Evolutionary conservation across 1,140 invertebrate species (phyloP), one percentile per base, ranked within the genome.

Genomic region (Neodiprion fabricii): DNA sequence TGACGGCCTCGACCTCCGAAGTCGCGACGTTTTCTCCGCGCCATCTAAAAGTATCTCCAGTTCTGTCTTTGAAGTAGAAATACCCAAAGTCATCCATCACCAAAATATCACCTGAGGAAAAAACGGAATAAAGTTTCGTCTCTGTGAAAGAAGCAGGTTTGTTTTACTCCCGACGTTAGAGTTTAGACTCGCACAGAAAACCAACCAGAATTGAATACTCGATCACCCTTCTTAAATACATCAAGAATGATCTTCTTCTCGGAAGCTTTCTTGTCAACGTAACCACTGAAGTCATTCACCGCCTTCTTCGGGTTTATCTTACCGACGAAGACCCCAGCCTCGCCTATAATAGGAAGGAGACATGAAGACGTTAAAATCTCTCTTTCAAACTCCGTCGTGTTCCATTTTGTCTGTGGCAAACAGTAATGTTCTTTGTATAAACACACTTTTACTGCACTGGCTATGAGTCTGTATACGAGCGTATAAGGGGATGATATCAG

Each of bases 1-100:
- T 93, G 1, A 97, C 92, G 47, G 93, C 95, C 89, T 99, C 98
- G 1, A 99, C 96, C 90, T 99, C 98, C n/a, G 94, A 92, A 8
- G 98, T 99, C 0, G 97, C 96, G 0, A 99, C 97, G 85, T 99
- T 99, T 88, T 99, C 98, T 48, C 98, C 97, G 75, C 95, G 92
- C 94, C 94, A 96, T 78, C 97, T 94, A 85, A 96, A 99, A 0
- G 98, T 99, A 84, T 99, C 98, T 11, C 98, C 98, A 17, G 96
- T 98, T 78, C 98, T 92, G 84, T 99, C 98, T 79, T 94, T 96
- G 87, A 99, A 99, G 86, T 97, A 99, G 81, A 96, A 95, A 85
- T 98, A 99, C 7, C 97, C 97, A 61, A 94, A 91, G 69, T 97
- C 93, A 84, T 99, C 97, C 91, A 94, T 94, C 1, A 96, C 91